Evolutionary conservation across 2,888 invertebrate genomes (phyloP), one percentile per base, ranked within the genome.

Genomic region (Phortica okadai): DNA sequence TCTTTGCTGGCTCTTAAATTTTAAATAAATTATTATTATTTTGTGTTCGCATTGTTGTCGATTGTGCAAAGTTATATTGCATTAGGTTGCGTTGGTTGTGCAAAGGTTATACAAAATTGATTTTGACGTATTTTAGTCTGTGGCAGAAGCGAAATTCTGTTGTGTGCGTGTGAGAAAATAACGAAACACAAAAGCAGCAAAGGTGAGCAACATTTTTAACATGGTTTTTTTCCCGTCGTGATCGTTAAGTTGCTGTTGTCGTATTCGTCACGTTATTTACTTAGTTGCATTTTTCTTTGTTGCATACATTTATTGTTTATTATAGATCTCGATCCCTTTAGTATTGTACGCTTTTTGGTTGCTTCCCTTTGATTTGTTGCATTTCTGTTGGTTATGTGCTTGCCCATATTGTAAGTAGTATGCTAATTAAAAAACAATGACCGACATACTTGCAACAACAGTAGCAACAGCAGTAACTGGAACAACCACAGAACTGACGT

Each of bases 301-400:
- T 56, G 50, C 33, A 5, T 16, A 69, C 6, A 69, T 25, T 21
- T 21, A 45, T 3, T 56, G 8, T 25, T 25, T 21, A 56, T 56
- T 72, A 33, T 56, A 50, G 16, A 54, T n/a, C 45, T 25, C 56
- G n/a, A 54, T 8, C 10, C 7, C 33, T 14, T 72, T 72, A 72
- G 6, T 33, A 6, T 83, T 81, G 11, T 81, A 80, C 78, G 81
- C 64, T 76, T 73, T 59, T 76, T 74, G 74, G 33, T 74, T 66
- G 62, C 78, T 75, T 80, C 67, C 72, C 77, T 77, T 77, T 80
- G 80, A 76, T 82, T 88, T 83, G 79, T 81, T 84, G 62, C 83
- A 78, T 80, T 79, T 75, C 80, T 83, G 81, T 86, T 84, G 80
- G 85, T 88, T 85, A 83, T 78, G 77, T 80, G 81, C 75, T 80